Percentiles rank a stretch among this genome's conserved stretches.
Conservation (phyloP, 2,797 vertebrate genomes). For the Picus viridis region DNA sequence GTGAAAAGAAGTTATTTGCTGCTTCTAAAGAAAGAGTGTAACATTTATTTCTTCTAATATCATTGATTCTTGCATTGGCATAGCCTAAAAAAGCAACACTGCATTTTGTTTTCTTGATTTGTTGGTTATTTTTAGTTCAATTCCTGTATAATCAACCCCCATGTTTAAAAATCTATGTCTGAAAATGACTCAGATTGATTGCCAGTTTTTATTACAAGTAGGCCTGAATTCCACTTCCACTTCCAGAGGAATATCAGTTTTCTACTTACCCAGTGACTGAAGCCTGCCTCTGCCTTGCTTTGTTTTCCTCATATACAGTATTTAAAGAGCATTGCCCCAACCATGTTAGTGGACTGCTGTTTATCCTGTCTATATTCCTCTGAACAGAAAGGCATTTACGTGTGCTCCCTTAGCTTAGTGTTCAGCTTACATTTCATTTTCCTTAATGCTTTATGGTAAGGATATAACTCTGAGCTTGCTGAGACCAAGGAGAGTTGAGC, state of each 20-base stretch:
- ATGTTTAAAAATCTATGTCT: not conserved
- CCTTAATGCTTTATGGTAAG: not conserved
- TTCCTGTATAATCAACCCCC: not conserved
- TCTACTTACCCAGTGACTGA: not conserved
- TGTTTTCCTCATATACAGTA: not conserved
- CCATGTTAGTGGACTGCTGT: not conserved
- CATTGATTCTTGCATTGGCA: not conserved
- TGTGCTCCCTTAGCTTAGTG: not conserved
- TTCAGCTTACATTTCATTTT: not conserved
- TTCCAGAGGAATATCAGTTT: too few species aligned
- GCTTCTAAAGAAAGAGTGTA: not conserved
- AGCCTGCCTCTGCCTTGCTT: not conserved
- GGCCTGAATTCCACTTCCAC: not conserved
- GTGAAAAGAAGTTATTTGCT: slow-evolving; percentile 13
- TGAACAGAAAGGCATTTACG: slow-evolving; percentile 19
- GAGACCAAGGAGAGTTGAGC: not conserved
- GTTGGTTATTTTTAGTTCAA: not conserved
- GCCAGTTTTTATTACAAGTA: not conserved
- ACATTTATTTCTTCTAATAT: not conserved
- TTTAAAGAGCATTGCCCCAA: not conserved
- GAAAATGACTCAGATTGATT: not conserved
- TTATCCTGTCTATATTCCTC: not conserved
- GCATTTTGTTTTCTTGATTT: not conserved
- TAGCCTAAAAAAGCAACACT: not conserved
- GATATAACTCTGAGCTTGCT: not conserved